Percentiles rank a stretch among this genome's conserved stretches.
Conservation (phyloP, 2,888 invertebrate species). For the Drosophila lacicola region DNA sequence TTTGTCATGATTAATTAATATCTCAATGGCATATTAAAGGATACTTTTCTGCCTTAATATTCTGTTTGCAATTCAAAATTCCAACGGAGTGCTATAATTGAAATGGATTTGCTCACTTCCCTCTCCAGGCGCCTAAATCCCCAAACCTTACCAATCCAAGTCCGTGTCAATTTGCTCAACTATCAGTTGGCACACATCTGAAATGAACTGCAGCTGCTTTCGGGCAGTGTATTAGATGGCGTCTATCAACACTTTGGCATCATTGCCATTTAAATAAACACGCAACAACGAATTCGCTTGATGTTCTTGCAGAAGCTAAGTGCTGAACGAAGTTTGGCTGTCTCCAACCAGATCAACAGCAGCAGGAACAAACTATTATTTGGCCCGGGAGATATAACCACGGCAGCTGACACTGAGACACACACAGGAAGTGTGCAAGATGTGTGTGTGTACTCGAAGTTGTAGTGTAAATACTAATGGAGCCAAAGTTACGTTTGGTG, state of each 20-base stretch:
- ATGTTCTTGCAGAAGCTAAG: slow-evolving; percentile 23
- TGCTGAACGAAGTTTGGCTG: slow-evolving; percentile 52
- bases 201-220: slow-evolving; percentile 11
- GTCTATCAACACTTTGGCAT: slow-evolving; percentile 61
- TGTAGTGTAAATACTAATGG: slow-evolving; percentile 75
- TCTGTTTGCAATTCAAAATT: slow-evolving; percentile 22
- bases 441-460: slow-evolving; percentile 29
- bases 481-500: slow-evolving; percentile 47
- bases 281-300: slow-evolving; percentile 28
- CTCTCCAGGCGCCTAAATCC: not conserved
- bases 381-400: slow-evolving; percentile 45
- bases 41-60: slow-evolving; percentile 11
- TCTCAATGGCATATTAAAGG: slow-evolving; percentile 16
- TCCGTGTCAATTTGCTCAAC: slow-evolving; percentile 11
- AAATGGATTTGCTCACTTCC: slow-evolving; percentile 28
- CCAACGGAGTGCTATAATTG: slow-evolving; percentile 37
- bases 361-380: slow-evolving; percentile 37
- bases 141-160: not conserved
- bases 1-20: slow-evolving; percentile 33
- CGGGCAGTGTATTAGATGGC: slow-evolving; percentile 51
- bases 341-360: slow-evolving; percentile 14
- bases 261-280: slow-evolving; percentile 71
- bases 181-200: slow-evolving; percentile 11
- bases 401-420: slow-evolving; percentile 14
- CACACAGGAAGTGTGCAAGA: slow-evolving; percentile 19